Conservation (phyloP, 2,888 invertebrate species). For the Chrysolina oricalcia region DNA sequence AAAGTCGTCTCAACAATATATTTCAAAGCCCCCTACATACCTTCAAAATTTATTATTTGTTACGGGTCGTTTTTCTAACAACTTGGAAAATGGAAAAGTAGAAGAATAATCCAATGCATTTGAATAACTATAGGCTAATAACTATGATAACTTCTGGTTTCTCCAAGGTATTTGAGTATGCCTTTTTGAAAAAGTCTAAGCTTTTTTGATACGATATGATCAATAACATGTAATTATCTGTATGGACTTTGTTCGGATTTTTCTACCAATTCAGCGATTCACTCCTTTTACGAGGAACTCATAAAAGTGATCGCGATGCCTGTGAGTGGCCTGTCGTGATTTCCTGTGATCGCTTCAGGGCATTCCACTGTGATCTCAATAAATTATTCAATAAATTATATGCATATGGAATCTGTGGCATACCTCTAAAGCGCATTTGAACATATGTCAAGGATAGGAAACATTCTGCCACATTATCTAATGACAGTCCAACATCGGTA, state of each 20-base stretch:
- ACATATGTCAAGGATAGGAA: neutral
- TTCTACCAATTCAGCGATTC: conserved; percentile 17
- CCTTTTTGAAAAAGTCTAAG: neutral
- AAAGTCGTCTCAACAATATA: neutral
- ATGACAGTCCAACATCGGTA: neutral
- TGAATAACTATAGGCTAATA: conserved; percentile 10
- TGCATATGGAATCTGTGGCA: conserved; percentile 6
- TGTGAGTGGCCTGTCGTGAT: conserved; percentile 35
- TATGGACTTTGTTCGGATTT: conserved; percentile 15
- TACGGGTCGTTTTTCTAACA: conserved; percentile 2
- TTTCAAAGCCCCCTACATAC: neutral
- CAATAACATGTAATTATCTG: conserved; percentile 1
- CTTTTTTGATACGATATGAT: neutral
- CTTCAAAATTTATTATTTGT: conserved; percentile 4
- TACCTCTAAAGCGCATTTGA: neutral
- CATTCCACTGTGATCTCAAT: conserved; percentile 35
- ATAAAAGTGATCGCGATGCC: conserved; percentile 26
- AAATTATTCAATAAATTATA: conserved; percentile 17
- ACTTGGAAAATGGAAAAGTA: conserved; percentile 5
- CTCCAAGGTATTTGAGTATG: conserved; percentile 10
- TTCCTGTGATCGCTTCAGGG: conserved; percentile 38
- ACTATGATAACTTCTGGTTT: neutral
- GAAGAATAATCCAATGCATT: neutral
- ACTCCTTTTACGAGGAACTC: conserved; percentile 21
- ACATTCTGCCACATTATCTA: neutral